Evolutionary conservation across 1,140 invertebrate species (phyloP).

Genomic region (Scaptodrosophila lebanonensis): DNA sequence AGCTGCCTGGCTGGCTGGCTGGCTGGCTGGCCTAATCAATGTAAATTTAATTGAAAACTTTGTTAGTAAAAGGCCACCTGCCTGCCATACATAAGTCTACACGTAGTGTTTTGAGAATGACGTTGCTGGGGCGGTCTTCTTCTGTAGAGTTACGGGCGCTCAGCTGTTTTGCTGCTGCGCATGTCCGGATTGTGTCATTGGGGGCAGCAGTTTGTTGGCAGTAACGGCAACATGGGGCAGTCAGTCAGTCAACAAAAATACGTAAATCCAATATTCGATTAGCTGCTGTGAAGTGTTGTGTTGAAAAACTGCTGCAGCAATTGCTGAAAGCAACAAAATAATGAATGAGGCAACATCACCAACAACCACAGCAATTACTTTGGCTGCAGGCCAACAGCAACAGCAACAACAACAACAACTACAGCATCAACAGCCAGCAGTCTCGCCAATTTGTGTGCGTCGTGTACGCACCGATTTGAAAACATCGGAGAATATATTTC

Average conservation of each 20-base stretch:
- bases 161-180: constrained; percentile 64
- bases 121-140: too few species aligned
- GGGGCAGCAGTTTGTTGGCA: too few species aligned
- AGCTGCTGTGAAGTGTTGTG: too few species aligned
- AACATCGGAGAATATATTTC: constrained; percentile 70
- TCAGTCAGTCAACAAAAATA: background rate
- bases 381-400: too few species aligned
- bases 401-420: constrained; percentile 15
- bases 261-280: constrained; percentile 10
- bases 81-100: background rate
- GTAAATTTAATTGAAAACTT: constrained; percentile 42
- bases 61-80: background rate
- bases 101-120: too few species aligned
- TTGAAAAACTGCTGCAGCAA: too few species aligned
- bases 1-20: background rate
- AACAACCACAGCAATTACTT: too few species aligned
- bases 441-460: constrained; percentile 77
- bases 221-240: constrained; percentile 2
- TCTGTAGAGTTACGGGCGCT: constrained; percentile 2
- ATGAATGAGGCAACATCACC: too few species aligned
- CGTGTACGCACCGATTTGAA: constrained; percentile 75
- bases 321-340: too few species aligned
- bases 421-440: constrained; percentile 20
- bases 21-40: constrained; percentile 41
- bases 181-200: constrained; percentile 75